Base-by-base conservation (phyloP, 2,888 invertebrate genomes). In the Polietes domitor region DNA sequence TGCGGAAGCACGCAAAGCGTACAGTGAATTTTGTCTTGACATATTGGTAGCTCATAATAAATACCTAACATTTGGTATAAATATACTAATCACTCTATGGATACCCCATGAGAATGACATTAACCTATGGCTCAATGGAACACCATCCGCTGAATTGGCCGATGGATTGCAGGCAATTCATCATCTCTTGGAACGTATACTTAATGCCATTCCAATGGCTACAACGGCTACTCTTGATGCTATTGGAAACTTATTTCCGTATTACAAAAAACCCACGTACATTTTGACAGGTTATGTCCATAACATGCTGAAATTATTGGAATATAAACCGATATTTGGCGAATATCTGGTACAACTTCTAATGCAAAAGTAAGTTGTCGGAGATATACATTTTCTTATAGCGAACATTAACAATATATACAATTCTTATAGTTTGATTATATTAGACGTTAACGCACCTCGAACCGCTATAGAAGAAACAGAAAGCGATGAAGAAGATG, bases 281-380 rank as follows among this genome's bases (percentile, higher is more conserved):
- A 90, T 94, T 0, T 96, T 97, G 86, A 95, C 96, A 88, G 94
- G 95, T 12, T 98, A 96, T 91, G 91, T 97, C 19, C 94, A 95
- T 89, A 97, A 97, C 91, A 91, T 97, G 58, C 93, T 98, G 74
- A 94, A 95, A 93, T 93, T 97, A 86, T 93, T 95, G 81, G 94
- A 95, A 58, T 97, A 97, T 90, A 94, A 96, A 86, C 96, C 97
- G 0, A 93, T 94, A 0, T 93, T 96, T 73, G 93, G 95, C 71
- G 94, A 94, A 86, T 94, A 95, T 85, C 94, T 98, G 37, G 92
- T 98, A 87, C 94, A 95, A 85, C 93, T 97, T 78, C 94, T 98
- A 88, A 93, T 97, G 85, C 95, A 95, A 88, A 96, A 95, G 96
- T 97, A 93, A 93, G 93, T 91, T 21, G n/a, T n/a, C 26, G 4